Percentiles rank a stretch among this genome's conserved stretches.
These are phyloP conservation scores for Dolichoris vasculosae DNA, from an alignment of 1,140 invertebrate species.

Conservation along the genomic window DNA sequence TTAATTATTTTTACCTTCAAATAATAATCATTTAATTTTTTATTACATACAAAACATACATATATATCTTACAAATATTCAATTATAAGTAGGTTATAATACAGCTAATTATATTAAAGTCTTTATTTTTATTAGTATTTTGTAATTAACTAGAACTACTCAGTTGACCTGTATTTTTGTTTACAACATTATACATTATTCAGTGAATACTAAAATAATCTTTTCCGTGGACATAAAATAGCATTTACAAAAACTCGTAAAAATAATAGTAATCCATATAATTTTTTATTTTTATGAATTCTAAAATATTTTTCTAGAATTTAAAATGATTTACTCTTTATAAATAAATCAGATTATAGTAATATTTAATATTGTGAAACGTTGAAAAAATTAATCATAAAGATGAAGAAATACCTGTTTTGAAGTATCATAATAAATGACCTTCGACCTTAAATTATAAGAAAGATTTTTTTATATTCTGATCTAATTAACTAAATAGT, in stretches of 20 bases:
- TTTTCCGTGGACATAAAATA: constrained; percentile 6
- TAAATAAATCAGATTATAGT: neutral
- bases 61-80: neutral
- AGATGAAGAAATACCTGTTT: constrained; percentile 22
- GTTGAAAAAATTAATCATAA: constrained; percentile 17
- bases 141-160: neutral
- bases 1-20: too few relatives aligned
- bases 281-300: constrained; percentile 38
- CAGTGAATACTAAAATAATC: too few relatives aligned
- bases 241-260: constrained; percentile 7
- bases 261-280: neutral
- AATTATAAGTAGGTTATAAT: neutral
- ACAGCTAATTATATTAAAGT: neutral
- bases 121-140: neutral
- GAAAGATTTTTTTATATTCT: neutral
- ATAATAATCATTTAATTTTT: too few relatives aligned
- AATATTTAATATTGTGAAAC: constrained; percentile 11
- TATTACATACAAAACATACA: too few relatives aligned
- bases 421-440: constrained; percentile 6
- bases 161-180: constrained; percentile 31
- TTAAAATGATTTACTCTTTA: constrained; percentile 41
- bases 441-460: neutral
- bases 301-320: constrained; percentile 25
- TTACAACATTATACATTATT: too few relatives aligned
- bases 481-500: neutral